phyloP scores from a whole-genome alignment of 2,888 invertebrate genomes.

The Anaspis maculata region DNA sequence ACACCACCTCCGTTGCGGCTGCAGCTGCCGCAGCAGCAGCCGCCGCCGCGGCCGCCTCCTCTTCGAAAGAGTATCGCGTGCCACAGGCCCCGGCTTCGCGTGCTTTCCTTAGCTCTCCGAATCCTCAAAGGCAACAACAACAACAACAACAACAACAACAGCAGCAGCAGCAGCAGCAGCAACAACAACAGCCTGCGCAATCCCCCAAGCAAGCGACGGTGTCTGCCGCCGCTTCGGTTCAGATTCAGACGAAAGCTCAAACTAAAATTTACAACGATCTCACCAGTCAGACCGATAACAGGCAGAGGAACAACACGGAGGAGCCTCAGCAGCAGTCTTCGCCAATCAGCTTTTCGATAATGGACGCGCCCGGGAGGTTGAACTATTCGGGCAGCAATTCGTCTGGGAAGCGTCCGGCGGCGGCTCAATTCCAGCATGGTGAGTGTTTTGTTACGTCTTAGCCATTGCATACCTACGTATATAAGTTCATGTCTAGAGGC shows the following conservation, averaged over 20 bases:
- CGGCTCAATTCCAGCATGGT: too few relatives aligned
- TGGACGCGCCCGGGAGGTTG: constrained; percentile 59
- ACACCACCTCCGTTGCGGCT: too few relatives aligned
- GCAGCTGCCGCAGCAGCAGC: too few relatives aligned
- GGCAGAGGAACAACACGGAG: constrained; percentile 31
- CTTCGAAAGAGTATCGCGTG: constrained; percentile 53
- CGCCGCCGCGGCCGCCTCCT: too few relatives aligned
- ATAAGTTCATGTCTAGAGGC: too few relatives aligned
- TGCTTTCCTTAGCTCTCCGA: constrained; percentile 37
- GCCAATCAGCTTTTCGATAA: constrained; percentile 68
- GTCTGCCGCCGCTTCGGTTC: too few relatives aligned
- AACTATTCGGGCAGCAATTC: constrained; percentile 52
- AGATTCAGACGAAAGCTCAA: constrained; percentile 68
- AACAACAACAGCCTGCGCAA: too few relatives aligned
- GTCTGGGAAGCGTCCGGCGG: constrained; percentile 43
- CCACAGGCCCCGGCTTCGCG: constrained; percentile 50
- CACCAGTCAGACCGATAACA: constrained; percentile 33
- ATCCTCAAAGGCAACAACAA: constrained; percentile 35
- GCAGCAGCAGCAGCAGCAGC: too few relatives aligned
- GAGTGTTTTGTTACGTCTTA: too few relatives aligned
- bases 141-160: too few relatives aligned
- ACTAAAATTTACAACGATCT: constrained; percentile 70
- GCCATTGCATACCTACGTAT: too few relatives aligned
- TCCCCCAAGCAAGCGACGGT: too few relatives aligned
- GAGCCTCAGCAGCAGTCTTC: constrained; percentile 55